These are phyloP conservation scores for Anthonomus grandis DNA, from an alignment of 1,140 invertebrate genomes.

Conservation along the genomic window DNA sequence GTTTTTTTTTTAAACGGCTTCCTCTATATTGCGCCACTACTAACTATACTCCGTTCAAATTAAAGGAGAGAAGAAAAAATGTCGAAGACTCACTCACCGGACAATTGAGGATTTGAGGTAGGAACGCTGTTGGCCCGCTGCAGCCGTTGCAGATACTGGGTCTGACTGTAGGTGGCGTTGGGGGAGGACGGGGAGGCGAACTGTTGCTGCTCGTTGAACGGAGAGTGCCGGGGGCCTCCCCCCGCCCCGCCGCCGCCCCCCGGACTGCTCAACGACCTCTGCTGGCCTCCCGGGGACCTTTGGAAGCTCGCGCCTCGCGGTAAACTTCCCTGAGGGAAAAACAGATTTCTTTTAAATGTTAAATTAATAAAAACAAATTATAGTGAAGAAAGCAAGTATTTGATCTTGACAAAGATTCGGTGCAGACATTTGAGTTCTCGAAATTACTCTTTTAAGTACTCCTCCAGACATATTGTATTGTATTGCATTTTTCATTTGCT, in stretches of 20 bases:
- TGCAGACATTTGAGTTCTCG: no score
- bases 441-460: no score
- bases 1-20: no score
- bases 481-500: no score
- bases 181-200: constrained; percentile 57
- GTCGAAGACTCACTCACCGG: constrained; percentile 51
- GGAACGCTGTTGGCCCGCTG: constrained; percentile 64
- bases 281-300: constrained; percentile 42
- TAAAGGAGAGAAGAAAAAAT: constrained; percentile 18
- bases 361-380: no score
- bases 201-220: constrained; percentile 54
- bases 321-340: constrained; percentile 22
- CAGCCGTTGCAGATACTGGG: constrained; percentile 57
- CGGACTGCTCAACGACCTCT: constrained; percentile 39
- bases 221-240: constrained; percentile 52
- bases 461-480: no score
- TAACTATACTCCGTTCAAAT: no score
- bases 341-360: constrained; percentile 5
- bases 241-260: constrained; percentile 38
- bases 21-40: no score
- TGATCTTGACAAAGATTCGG: no score
- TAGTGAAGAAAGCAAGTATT: neutral
- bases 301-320: constrained; percentile 37
- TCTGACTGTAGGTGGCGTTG: constrained; percentile 52
- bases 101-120: constrained; percentile 60